Evolutionary conservation across 2,797 vertebrate genomes (phyloP).

Genomic region (Syndactyla subalaris): DNA sequence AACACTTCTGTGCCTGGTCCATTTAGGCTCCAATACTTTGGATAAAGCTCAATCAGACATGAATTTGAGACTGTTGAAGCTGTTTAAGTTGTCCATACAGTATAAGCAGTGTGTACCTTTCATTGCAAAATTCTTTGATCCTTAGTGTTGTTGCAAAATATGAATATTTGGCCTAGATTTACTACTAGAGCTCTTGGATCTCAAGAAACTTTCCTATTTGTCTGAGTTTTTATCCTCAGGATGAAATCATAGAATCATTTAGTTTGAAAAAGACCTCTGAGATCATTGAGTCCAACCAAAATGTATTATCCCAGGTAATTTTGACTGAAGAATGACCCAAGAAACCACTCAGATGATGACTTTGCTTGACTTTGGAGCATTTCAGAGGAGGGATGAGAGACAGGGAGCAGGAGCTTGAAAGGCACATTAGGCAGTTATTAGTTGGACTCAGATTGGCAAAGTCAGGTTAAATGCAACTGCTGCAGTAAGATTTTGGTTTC

Average conservation of each 20-base stretch:
- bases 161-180: neutral
- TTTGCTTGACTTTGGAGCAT: neutral
- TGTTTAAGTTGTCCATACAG: neutral
- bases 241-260: neutral
- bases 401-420: neutral
- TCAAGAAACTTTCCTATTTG: neutral
- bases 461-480: neutral
- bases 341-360: neutral
- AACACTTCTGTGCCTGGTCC: neutral
- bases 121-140: neutral
- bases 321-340: neutral
- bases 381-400: neutral
- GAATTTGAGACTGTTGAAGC: neutral
- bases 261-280: neutral
- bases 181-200: neutral
- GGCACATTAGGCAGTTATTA: neutral
- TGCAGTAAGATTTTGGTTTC: neutral
- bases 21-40: neutral
- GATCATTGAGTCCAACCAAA: neutral
- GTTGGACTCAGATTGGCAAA: neutral
- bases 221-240: neutral
- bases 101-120: neutral
- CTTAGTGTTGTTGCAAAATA: neutral
- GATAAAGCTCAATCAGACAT: neutral
- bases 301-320: neutral